phyloP scores from a whole-genome alignment of 2,888 invertebrate genomes.

The Brachypalpus laphriformis region DNA sequence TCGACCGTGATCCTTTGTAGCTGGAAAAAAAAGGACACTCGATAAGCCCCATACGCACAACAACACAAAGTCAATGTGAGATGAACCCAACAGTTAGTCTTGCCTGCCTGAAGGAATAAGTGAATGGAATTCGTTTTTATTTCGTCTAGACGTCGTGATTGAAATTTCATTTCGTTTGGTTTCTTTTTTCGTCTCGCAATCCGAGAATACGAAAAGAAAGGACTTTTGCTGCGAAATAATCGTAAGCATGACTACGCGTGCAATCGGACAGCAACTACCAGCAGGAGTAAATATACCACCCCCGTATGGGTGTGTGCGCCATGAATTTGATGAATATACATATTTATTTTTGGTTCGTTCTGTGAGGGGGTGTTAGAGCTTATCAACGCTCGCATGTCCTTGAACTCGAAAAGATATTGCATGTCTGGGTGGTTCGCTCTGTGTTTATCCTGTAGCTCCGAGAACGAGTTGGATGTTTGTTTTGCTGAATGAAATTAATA shows the following conservation, averaged over 20 bases:
- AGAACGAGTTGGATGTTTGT: slow-evolving; percentile 23
- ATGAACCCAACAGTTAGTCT: not conserved
- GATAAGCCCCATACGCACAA: slow-evolving; percentile 11
- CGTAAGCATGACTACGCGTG: slow-evolving; percentile 14
- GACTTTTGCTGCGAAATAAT: slow-evolving; percentile 7
- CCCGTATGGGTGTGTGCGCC: not conserved
- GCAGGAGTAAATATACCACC: not conserved
- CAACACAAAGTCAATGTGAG: not conserved
- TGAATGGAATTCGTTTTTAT: slow-evolving; percentile 32
- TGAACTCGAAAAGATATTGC: slow-evolving; percentile 64
- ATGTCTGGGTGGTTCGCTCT: slow-evolving; percentile 36
- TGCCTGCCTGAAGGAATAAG: not conserved
- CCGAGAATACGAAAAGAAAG: not conserved
- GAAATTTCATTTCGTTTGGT: slow-evolving; percentile 41
- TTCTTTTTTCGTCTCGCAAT: not conserved
- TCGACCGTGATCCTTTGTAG: not conserved
- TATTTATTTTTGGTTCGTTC: slow-evolving; percentile 35
- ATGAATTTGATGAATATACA: slow-evolving; percentile 18
- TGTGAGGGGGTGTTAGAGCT: not conserved
- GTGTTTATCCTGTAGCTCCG: too few relatives aligned
- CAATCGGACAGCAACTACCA: slow-evolving; percentile 22
- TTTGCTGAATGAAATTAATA: slow-evolving; percentile 62
- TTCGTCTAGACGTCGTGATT: slow-evolving; percentile 56
- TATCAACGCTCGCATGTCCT: slow-evolving; percentile 59
- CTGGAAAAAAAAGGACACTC: not conserved